A percentile compares a stretch with the other conserved stretches of the same genome.
Evolutionary conservation across 2,888 invertebrate genomes (phyloP).

Genomic region (Laspeyria flexula): DNA sequence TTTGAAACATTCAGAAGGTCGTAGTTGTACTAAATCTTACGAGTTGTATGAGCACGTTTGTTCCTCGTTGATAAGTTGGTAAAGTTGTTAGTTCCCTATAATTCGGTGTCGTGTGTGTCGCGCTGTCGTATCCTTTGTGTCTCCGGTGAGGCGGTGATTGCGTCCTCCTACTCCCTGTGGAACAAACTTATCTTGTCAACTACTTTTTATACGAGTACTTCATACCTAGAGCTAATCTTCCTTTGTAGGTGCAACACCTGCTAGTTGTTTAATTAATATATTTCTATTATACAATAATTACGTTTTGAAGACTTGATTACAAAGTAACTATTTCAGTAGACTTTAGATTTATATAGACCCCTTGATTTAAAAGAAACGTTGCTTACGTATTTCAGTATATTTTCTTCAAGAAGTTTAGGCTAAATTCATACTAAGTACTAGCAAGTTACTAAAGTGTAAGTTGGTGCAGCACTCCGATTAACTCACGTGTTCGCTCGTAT

Average conservation of each 20-base stretch:
- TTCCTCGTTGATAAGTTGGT: neutral
- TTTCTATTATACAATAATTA: too few species aligned
- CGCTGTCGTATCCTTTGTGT: conserved; percentile 36
- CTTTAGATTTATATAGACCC: too few species aligned
- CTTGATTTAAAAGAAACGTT: too few species aligned
- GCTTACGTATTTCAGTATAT: too few species aligned
- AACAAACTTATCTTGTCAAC: conserved; percentile 56
- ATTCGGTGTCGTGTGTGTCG: conserved; percentile 28
- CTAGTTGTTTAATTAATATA: too few species aligned
- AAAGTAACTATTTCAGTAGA: too few species aligned
- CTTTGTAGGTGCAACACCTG: neutral
- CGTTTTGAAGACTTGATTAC: too few species aligned
- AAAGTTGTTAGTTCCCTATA: conserved; percentile 17
- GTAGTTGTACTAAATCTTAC: neutral
- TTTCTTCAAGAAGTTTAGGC: too few species aligned
- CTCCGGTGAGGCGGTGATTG: too few species aligned
- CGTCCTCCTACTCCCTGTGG: conserved; percentile 28
- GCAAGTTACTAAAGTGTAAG: too few species aligned
- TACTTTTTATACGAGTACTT: conserved; percentile 42
- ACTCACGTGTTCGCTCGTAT: neutral
- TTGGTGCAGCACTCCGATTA: neutral
- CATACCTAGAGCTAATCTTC: neutral
- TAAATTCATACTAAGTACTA: too few species aligned
- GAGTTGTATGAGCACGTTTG: neutral
- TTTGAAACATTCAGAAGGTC: neutral